Evolutionary conservation across 2,113 vertebrate genomes (phyloP).

Genomic region (Microcebus ravelobensis): DNA sequence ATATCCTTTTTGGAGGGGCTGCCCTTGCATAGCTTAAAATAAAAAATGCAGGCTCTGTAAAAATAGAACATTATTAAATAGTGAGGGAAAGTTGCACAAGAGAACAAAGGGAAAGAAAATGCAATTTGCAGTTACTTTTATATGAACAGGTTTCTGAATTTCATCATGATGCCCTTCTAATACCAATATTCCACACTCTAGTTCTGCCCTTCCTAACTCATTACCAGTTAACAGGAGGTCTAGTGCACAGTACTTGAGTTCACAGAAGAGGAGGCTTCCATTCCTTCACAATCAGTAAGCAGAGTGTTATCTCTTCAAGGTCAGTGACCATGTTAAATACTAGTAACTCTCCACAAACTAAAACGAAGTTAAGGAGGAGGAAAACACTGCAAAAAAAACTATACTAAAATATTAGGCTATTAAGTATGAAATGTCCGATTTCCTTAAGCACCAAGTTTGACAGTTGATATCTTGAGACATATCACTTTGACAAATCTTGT

Average conservation of each 20-base stretch:
- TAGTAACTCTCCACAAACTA: slow-evolving; percentile 20
- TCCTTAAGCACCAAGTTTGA: too few relatives aligned
- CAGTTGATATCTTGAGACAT: too few relatives aligned
- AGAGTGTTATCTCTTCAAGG: neutral
- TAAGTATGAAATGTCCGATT: too few relatives aligned
- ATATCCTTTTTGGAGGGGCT: neutral
- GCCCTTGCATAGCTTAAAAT: neutral
- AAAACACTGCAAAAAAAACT: neutral
- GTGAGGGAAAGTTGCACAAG: neutral
- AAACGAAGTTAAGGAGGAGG: neutral
- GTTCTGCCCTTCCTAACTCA: neutral
- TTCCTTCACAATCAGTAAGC: neutral
- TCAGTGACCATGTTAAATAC: slow-evolving; percentile 11
- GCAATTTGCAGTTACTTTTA: neutral
- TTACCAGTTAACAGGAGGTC: neutral
- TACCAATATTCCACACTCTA: neutral
- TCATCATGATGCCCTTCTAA: neutral
- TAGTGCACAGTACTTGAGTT: neutral
- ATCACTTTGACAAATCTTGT: too few relatives aligned
- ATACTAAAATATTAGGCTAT: neutral
- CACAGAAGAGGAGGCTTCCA: neutral
- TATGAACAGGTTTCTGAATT: neutral
- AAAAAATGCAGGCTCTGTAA: neutral
- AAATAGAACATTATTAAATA: slow-evolving; percentile 25
- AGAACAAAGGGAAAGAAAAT: neutral